phyloP scores from a whole-genome alignment of 1,140 invertebrate species.

The Druon quercuslanigerum region DNA sequence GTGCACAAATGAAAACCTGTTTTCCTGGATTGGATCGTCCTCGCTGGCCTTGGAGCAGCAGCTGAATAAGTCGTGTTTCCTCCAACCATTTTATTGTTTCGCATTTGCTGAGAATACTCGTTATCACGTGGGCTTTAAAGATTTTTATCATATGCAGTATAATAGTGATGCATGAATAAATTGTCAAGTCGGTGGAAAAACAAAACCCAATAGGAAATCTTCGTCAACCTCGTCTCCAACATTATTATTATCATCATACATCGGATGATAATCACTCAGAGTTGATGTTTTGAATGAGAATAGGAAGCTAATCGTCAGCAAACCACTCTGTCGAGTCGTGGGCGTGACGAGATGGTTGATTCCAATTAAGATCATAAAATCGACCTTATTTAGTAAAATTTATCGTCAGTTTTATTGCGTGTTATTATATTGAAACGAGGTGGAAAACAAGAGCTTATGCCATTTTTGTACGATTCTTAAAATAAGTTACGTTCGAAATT shows the following conservation, averaged over 20 bases:
- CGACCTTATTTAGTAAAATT: not conserved
- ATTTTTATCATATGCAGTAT: slow-evolving; percentile 24
- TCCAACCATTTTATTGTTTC: slow-evolving; percentile 20
- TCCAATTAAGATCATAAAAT: not conserved
- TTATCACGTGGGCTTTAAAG: slow-evolving; percentile 24
- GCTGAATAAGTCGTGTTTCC: not conserved
- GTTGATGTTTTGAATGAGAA: slow-evolving; percentile 1
- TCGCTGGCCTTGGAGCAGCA: slow-evolving; percentile 11
- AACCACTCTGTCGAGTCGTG: not conserved
- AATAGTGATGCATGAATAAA: slow-evolving; percentile 4
- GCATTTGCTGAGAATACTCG: slow-evolving; percentile 16
- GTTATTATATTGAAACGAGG: not conserved
- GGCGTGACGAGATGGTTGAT: slow-evolving; percentile 12
- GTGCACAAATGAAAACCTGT: slow-evolving; percentile 20
- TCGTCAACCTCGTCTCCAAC: not conserved
- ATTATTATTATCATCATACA: too few relatives aligned
- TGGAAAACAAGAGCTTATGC: not conserved
- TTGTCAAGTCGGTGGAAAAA: not conserved
- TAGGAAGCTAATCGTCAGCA: not conserved
- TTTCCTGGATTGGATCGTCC: slow-evolving; percentile 7
- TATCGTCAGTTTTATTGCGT: not conserved
- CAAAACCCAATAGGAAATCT: not conserved
- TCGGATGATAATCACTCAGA: not conserved
- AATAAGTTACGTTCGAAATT: not conserved
- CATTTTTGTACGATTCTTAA: not conserved